Evolutionary conservation across 2,113 vertebrate species (phyloP).

Genomic region (Xiphias gladius): DNA sequence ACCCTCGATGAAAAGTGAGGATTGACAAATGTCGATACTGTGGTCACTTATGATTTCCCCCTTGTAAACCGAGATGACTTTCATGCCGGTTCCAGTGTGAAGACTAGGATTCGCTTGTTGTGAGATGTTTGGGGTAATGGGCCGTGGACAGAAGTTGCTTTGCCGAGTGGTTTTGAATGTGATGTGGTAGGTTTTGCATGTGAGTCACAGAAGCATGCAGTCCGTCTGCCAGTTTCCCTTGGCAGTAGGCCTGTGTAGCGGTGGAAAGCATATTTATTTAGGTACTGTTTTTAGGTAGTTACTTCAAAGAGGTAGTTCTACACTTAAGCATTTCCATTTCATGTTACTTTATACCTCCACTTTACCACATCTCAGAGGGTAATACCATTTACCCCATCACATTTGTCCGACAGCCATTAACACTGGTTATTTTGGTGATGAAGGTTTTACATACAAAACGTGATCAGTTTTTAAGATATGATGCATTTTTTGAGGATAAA

Average conservation of each 20-base stretch:
- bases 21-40: conserved; percentile 33
- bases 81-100: neutral
- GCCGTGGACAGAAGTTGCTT: neutral
- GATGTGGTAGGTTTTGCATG: conserved; percentile 13
- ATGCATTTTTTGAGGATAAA: neutral
- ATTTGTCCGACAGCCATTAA: neutral
- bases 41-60: neutral
- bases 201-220: neutral
- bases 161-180: conserved; percentile 5
- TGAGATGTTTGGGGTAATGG: neutral
- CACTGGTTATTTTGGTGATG: neutral
- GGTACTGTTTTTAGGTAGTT: neutral
- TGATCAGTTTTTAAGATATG: neutral
- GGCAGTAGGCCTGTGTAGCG: neutral
- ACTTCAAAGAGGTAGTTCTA: neutral
- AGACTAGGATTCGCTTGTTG: neutral
- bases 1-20: conserved; percentile 50
- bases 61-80: conserved; percentile 21
- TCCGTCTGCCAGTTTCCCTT: neutral
- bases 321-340: neutral
- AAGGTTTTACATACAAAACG: neutral
- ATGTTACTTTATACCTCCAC: neutral
- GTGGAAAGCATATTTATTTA: neutral
- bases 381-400: neutral
- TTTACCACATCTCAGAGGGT: neutral